Base-by-base conservation (phyloP, 2,888 invertebrate genomes). In the Ophioninae sp. region DNA sequence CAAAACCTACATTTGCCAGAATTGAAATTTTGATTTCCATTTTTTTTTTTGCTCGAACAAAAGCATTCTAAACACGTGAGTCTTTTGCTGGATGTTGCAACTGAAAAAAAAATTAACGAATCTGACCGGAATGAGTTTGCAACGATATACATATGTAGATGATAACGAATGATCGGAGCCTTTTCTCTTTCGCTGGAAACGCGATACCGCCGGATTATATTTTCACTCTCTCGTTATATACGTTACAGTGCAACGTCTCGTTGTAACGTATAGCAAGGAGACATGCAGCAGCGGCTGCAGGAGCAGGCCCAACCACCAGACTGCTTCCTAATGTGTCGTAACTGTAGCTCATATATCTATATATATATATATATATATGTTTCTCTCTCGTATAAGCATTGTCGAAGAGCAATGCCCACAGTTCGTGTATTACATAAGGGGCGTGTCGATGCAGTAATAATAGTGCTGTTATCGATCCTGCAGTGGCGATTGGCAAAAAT, bases 291-390 rank as follows among this genome's bases (percentile, higher is more conserved):
- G 72, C 59, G 64, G 51, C 51, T 6, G 51, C 51, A 51, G 51
- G 17, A 51, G 51, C 51, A 51, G 51, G 51, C 51, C 75, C 68
- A 58, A 79, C 79, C 76, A 76, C 81, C 81, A 72, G 37, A 76
- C 76, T 79, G 81, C 73, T 82, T 82, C 82, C 79, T 77, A 84
- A 82, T 82, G 82, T 84, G 81, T 84, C 82, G 84, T 84, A 84
- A 84, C 78, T 79, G 56, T 22, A 72, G 65, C 78, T 83, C 75
- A 56, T 58, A 67, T 81, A 30, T 64, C 74, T 63, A n/a, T n/a
- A n/a, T n/a, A n/a, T n/a, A n/a, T n/a, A n/a, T n/a, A n/a, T n/a
- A n/a, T n/a, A n/a, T 56, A 71, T 59, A 74, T 51, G 2, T 30
- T 30, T 30, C 30, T 30, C 65, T 44, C 58, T 51, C 13, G 37